These are phyloP conservation scores for Dynastes tityus DNA, from an alignment of 2,888 invertebrate genomes.

Conservation along the genomic window DNA sequence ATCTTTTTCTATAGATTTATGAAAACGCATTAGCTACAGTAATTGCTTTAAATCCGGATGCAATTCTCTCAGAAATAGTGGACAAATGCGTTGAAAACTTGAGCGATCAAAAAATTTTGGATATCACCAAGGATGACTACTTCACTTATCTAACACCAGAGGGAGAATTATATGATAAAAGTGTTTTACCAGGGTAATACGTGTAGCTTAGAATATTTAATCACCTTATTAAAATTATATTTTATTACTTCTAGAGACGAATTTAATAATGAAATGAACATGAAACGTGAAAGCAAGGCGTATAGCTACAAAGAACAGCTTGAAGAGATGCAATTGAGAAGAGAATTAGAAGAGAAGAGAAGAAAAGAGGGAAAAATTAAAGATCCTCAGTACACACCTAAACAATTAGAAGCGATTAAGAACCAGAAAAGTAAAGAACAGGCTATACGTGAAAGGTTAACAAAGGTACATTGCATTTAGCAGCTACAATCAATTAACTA, in stretches of 20 bases:
- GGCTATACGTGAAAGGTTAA: constrained; percentile 80
- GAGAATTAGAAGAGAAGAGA: constrained; percentile 93
- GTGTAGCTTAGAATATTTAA: neutral
- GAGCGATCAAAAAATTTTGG: constrained; percentile 77
- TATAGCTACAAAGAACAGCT: constrained; percentile 98
- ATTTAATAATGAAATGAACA: constrained; percentile 78
- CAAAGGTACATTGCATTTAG: constrained; percentile 70
- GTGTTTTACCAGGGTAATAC: constrained; percentile 77
- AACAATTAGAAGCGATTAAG: constrained; percentile 94
- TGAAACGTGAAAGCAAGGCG: constrained; percentile 96
- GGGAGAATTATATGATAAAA: constrained; percentile 93
- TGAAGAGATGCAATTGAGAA: constrained; percentile 93
- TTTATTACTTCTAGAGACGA: constrained; percentile 67
- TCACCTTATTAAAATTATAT: constrained; percentile 10
- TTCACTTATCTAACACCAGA: constrained; percentile 88
- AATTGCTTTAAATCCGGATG: constrained; percentile 77
- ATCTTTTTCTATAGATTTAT: constrained; percentile 69
- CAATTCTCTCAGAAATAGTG: constrained; percentile 79
- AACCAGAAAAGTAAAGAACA: constrained; percentile 90
- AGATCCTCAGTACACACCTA: constrained; percentile 83
- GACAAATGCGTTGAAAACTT: constrained; percentile 76
- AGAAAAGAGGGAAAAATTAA: constrained; percentile 85
- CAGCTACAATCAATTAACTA: no score
- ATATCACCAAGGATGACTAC: constrained; percentile 86
- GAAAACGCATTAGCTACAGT: constrained; percentile 84